Evolutionary conservation across 2,888 invertebrate species (phyloP), one percentile per base, ranked within the genome.

Genomic region (Cantharis rufa): DNA sequence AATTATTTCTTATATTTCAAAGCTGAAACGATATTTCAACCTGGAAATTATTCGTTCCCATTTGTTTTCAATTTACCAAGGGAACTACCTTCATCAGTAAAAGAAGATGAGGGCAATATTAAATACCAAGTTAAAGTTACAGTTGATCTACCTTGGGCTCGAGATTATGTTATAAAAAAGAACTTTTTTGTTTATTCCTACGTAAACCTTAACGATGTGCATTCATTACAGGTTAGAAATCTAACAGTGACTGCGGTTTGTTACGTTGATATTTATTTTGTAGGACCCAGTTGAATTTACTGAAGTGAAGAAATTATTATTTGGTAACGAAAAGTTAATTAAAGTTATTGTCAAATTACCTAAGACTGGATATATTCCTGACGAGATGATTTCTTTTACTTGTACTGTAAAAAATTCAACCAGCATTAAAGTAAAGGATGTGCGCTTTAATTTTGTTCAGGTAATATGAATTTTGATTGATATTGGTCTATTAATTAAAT

Each of bases 11-110:
- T 10, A 28, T 10, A n/a, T 69, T 15, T 71, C 69, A 3, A n/a
- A 76, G 76, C 32, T 16, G 72, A 76, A 76, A 76, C 72, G 10
- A 72, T 63, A 28, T 76, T 76, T 69, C 32, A 27, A 27, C 70
- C 76, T n/a, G 76, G 76, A 21, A 10, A 15, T 3, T 72, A 72
- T 24, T 9, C 15, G 15, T 72, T 72, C 15, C 69, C 72, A 7
- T 76, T 76, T 21, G 69, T 63, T 11, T 76, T 76, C 21, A 63
- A 69, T 21, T 72, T 76, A 24, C 72, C 76, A 10, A 1, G 0
- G 11, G 2, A 21, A 7, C 10, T 76, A 48, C 76, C 76, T 10
- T 69, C 76, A 1, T 76, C 76, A 1, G 21, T 76, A 61, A 32
- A 63, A 3, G 18, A 28, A 10, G 5, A 0, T 4, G 5, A 21